Conservation (phyloP, 2,797 vertebrate genomes). For the Australoheros facetus region DNA sequence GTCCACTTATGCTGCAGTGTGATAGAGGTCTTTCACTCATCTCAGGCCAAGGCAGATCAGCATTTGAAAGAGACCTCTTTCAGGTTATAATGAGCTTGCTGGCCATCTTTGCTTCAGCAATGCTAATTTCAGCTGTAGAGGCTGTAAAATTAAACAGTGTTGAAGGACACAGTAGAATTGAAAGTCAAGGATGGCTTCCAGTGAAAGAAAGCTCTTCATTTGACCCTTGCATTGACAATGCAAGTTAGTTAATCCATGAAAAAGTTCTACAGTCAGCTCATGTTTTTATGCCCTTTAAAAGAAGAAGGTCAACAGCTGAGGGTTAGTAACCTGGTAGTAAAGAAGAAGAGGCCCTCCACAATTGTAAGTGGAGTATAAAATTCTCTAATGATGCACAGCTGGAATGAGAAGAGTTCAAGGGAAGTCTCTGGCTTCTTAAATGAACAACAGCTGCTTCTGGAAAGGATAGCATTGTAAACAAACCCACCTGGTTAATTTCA, state of each 20-base stretch:
- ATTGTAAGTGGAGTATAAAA: conserved; percentile 32
- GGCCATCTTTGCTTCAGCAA: conserved; percentile 24
- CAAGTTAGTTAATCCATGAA: not conserved
- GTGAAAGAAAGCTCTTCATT: conserved; percentile 15
- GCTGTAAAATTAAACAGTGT: not conserved
- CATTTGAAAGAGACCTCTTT: conserved; percentile 55
- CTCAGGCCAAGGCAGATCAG: conserved; percentile 42
- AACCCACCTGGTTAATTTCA: conserved; percentile 60
- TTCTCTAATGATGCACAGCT: conserved; percentile 37
- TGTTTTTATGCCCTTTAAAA: conserved; percentile 23
- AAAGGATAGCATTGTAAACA: conserved; percentile 36
- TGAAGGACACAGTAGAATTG: conserved; percentile 23
- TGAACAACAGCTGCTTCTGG: conserved; percentile 50
- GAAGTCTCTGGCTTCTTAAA: conserved; percentile 36
- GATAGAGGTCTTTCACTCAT: conserved; percentile 51
- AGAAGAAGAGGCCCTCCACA: conserved; percentile 17
- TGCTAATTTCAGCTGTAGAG: conserved; percentile 15
- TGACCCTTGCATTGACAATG: conserved; percentile 21
- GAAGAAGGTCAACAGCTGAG: conserved; percentile 11
- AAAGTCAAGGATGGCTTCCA: conserved; percentile 13
- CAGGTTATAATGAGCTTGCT: conserved; percentile 58
- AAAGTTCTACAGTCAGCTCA: not conserved
- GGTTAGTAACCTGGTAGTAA: conserved; percentile 11
- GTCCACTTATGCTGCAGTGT: conserved; percentile 33
- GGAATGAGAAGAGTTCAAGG: conserved; percentile 5